Evolutionary conservation across 2,888 invertebrate species (phyloP).

Genomic region (Proisotoma minuta): DNA sequence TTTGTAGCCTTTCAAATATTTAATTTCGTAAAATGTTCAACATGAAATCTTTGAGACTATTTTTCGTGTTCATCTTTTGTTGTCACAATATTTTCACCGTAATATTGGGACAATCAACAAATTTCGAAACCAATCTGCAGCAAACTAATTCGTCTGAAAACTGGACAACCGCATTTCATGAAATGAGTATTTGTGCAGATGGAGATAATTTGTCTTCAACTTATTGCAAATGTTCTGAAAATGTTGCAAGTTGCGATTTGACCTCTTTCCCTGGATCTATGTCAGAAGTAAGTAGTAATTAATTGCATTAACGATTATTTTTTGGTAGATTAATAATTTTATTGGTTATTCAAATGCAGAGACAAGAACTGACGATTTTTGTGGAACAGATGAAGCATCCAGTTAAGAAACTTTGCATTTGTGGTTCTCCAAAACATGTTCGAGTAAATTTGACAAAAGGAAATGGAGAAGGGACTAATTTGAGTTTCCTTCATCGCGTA

Average conservation of each 20-base stretch:
- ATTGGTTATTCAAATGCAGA: neutral
- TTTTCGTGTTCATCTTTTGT: too few species aligned
- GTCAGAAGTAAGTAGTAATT: neutral
- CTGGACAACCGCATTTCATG: neutral
- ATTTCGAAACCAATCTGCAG: too few species aligned
- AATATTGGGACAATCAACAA: too few species aligned
- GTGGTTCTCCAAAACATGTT: slow-evolving; percentile 17
- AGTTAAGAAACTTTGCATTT: slow-evolving; percentile 20
- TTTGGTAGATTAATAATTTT: neutral
- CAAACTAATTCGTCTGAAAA: too few species aligned
- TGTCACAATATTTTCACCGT: too few species aligned
- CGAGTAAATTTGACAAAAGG: neutral
- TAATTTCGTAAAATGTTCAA: too few species aligned
- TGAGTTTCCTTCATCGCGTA: slow-evolving; percentile 13
- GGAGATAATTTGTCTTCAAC: slow-evolving; percentile 10
- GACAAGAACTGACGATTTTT: neutral
- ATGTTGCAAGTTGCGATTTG: slow-evolving; percentile 26
- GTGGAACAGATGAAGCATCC: neutral
- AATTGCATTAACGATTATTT: neutral
- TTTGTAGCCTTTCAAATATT: too few species aligned
- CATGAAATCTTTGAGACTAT: too few species aligned
- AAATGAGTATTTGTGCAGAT: slow-evolving; percentile 1
- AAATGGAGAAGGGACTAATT: too few species aligned
- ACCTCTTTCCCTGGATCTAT: neutral
- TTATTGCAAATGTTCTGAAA: slow-evolving; percentile 15